Conservation (phyloP, 2,113 vertebrate species). For the Vanacampus margaritifer region DNA sequence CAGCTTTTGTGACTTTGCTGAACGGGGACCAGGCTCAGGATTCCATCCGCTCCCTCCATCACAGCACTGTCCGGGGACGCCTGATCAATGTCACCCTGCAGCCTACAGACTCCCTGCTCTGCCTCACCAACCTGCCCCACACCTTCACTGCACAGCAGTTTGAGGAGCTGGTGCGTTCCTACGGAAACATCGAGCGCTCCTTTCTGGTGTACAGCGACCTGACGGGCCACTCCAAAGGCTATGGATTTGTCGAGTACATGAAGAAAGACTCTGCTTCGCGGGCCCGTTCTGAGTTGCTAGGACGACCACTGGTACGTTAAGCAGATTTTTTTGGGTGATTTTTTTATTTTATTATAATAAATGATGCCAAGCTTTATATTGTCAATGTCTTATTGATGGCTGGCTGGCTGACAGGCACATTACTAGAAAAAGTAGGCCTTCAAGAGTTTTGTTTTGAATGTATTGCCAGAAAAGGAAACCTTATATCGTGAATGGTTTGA, state of each 20-base stretch:
- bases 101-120: slow-evolving; percentile 92
- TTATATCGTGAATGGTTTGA: not conserved
- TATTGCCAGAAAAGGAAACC: slow-evolving; percentile 1
- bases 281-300: slow-evolving; percentile 88
- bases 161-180: slow-evolving; percentile 88
- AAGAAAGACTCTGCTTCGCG: slow-evolving; percentile 97
- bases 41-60: slow-evolving; percentile 87
- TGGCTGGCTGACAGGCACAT: not conserved
- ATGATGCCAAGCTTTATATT: not conserved
- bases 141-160: slow-evolving; percentile 82
- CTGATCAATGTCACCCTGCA: slow-evolving; percentile 89
- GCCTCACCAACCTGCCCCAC: slow-evolving; percentile 88
- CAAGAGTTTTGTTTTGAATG: not conserved
- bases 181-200: slow-evolving; percentile 93
- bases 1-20: slow-evolving; percentile 93
- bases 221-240: slow-evolving; percentile 91
- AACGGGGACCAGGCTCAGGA: slow-evolving; percentile 95
- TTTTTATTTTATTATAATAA: not conserved
- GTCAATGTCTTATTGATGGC: not conserved
- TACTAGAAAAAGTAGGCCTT: not conserved
- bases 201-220: slow-evolving; percentile 92
- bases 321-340: not conserved
- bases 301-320: slow-evolving; percentile 72
- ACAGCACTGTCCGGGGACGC: slow-evolving; percentile 83
- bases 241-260: slow-evolving; percentile 98